phyloP scores from a whole-genome alignment of 30 jellyfish, hydroid and myxozoan species.

The Catostylus mosaicus region DNA sequence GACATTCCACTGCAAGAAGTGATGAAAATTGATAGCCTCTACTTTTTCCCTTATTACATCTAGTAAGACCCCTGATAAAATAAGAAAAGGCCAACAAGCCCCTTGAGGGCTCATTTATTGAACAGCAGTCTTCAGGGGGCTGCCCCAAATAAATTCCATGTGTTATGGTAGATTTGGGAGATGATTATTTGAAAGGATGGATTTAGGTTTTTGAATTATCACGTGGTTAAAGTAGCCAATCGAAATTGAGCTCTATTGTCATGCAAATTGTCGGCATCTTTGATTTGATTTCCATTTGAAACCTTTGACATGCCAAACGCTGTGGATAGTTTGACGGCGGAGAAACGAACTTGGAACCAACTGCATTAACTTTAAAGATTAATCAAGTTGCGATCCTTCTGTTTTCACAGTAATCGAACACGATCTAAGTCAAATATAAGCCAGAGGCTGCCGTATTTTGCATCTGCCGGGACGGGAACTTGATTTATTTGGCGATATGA shows the following conservation, averaged over 20 bases:
- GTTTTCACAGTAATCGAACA: background rate
- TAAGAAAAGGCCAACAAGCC: no score
- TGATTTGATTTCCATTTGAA: conserved; percentile 44
- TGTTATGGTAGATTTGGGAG: background rate
- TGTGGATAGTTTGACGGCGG: conserved; percentile 44
- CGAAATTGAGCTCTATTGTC: conserved; percentile 4
- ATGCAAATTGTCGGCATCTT: conserved; percentile 74
- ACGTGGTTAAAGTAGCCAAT: conserved; percentile 53
- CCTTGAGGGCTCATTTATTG: no score
- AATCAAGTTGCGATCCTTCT: background rate
- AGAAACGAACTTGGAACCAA: conserved; percentile 31
- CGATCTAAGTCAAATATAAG: background rate
- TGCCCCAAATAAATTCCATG: no score
- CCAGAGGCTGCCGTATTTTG: background rate
- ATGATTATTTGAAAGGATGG: background rate
- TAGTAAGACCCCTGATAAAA: no score
- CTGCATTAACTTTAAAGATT: background rate
- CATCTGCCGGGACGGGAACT: conserved; percentile 26
- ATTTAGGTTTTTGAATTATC: conserved; percentile 15
- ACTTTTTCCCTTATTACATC: no score
- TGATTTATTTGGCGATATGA: conserved; percentile 44
- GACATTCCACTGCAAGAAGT: no score
- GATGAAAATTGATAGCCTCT: no score
- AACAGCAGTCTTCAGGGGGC: no score
- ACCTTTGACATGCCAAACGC: conserved; percentile 43